A percentile compares a stretch with the other conserved stretches of the same genome.
Evolutionary conservation across 2,888 invertebrate genomes (phyloP).

Genomic region (Scaptomyza polygonia): DNA sequence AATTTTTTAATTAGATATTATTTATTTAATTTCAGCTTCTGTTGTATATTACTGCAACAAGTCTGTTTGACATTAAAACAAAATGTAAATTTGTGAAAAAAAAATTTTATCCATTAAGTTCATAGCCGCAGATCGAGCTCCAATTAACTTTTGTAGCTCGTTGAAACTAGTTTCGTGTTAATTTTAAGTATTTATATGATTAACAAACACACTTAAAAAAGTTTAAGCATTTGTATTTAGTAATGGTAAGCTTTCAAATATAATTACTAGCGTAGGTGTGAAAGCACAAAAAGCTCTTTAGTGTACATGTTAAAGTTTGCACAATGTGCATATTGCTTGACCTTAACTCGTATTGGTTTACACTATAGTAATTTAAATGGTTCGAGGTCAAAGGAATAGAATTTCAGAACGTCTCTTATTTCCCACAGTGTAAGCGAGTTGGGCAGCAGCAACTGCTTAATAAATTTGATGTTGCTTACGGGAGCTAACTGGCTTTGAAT

Average conservation of each 20-base stretch:
- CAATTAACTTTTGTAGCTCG: neutral
- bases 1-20: too few relatives aligned
- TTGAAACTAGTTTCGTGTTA: neutral
- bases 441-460: slow-evolving; percentile 43
- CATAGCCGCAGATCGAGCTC: neutral
- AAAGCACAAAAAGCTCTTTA: neutral
- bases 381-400: slow-evolving; percentile 1
- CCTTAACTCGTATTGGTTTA: neutral
- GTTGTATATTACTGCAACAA: neutral
- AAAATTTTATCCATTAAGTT: neutral
- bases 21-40: too few relatives aligned
- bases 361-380: neutral
- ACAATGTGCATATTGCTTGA: neutral
- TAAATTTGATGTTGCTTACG: slow-evolving; percentile 35
- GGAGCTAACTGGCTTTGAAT: slow-evolving; percentile 26
- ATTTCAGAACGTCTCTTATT: neutral
- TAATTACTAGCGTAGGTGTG: neutral
- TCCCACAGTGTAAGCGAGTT: slow-evolving; percentile 3
- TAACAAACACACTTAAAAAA: too few relatives aligned
- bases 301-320: neutral
- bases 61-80: neutral
- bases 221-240: too few relatives aligned
- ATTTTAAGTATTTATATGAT: neutral
- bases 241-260: neutral
- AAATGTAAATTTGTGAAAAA: neutral